Conservation (phyloP, 2,888 invertebrate genomes). For the Erannis defoliaria region DNA sequence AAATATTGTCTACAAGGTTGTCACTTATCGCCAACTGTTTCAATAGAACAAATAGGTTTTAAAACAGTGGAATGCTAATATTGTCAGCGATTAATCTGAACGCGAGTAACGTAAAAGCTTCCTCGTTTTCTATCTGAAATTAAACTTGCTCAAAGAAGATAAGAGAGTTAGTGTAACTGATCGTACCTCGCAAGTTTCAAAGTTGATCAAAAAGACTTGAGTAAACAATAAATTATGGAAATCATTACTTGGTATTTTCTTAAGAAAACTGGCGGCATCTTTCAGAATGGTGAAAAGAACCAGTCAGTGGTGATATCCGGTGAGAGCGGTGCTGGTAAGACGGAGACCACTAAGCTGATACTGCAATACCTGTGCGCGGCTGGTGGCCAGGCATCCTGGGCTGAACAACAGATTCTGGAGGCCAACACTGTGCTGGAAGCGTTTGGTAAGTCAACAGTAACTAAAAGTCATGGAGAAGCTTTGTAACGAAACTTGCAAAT, state of each 20-base stretch:
- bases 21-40: too few species aligned
- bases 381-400: slow-evolving; percentile 92
- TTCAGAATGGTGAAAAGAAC: slow-evolving; percentile 80
- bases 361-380: slow-evolving; percentile 96
- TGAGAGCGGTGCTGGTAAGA: slow-evolving; percentile 97
- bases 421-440: slow-evolving; percentile 97
- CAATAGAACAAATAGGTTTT: neutral
- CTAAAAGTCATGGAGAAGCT: neutral
- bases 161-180: too few species aligned
- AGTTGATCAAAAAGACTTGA: too few species aligned
- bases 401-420: slow-evolving; percentile 97
- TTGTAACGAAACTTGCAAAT: neutral
- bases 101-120: too few species aligned
- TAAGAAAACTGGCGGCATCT: slow-evolving; percentile 8
- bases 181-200: too few species aligned
- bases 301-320: slow-evolving; percentile 97
- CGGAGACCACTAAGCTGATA: slow-evolving; percentile 96
- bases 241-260: neutral
- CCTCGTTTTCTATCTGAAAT: too few species aligned
- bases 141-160: too few species aligned
- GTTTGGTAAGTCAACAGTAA: slow-evolving; percentile 89
- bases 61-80: neutral
- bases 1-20: slow-evolving; percentile 2
- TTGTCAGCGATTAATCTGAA: too few species aligned
- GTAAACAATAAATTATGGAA: neutral